Percentiles rank a stretch among this genome's conserved stretches.
These are phyloP conservation scores for Microctenopoma lineatum DNA, from an alignment of 2,797 vertebrate species.

Conservation along the genomic window DNA sequence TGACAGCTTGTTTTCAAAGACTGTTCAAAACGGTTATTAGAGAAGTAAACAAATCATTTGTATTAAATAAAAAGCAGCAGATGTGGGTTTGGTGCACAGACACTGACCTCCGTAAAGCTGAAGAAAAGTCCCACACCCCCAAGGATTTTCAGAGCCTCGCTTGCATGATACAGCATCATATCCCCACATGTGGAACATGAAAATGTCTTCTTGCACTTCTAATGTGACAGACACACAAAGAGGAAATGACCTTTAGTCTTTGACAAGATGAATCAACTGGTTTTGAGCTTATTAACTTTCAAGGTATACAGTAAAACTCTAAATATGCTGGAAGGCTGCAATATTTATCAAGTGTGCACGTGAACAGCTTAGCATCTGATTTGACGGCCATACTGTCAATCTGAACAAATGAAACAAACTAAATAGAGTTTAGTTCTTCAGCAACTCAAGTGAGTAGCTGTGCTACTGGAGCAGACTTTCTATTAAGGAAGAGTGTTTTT, in stretches of 20 bases:
- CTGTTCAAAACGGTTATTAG: too few relatives aligned
- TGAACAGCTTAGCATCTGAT: not conserved
- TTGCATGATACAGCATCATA: slow-evolving; percentile 88
- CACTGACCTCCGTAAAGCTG: slow-evolving; percentile 93
- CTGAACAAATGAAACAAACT: not conserved
- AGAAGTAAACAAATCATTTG: not conserved
- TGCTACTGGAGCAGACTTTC: not conserved
- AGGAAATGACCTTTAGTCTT: slow-evolving; percentile 12
- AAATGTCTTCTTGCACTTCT: slow-evolving; percentile 77
- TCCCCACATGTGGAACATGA: slow-evolving; percentile 84
- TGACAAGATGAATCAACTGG: slow-evolving; percentile 21
- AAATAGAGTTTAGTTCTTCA: not conserved
- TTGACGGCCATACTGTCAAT: not conserved
- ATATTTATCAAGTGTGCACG: not conserved
- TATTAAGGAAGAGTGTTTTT: not conserved
- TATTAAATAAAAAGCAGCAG: not conserved
- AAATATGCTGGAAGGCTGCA: not conserved
- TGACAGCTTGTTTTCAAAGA: too few relatives aligned
- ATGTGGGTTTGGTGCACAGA: not conserved
- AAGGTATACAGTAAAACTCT: slow-evolving; percentile 17
- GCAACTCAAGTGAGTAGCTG: too few relatives aligned
- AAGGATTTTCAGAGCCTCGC: slow-evolving; percentile 91
- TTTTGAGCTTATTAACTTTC: slow-evolving; percentile 16
- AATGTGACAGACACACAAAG: slow-evolving; percentile 16
- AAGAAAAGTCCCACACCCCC: slow-evolving; percentile 95